Percentiles rank a stretch among this genome's conserved stretches.
These are phyloP conservation scores for Camelus dromedarius DNA, from an alignment of 2,113 vertebrate species.

Conservation along the genomic window DNA sequence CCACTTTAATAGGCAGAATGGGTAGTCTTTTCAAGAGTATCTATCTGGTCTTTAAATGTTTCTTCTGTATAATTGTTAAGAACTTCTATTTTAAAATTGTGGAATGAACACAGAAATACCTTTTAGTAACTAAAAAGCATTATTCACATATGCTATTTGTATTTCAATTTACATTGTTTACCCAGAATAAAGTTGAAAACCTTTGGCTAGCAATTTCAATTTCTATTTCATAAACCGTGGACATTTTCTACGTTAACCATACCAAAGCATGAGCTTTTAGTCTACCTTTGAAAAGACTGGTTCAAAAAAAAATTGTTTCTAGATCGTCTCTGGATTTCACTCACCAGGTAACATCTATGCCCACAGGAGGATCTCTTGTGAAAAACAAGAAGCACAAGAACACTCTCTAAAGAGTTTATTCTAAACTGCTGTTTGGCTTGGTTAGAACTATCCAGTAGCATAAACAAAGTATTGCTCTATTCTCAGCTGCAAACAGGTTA, in stretches of 20 bases:
- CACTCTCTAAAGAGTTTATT: neutral
- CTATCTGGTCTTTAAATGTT: neutral
- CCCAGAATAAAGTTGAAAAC: slow-evolving; percentile 19
- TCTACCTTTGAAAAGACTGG: neutral
- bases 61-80: slow-evolving; percentile 53
- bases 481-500: slow-evolving; percentile 1
- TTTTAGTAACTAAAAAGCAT: slow-evolving; percentile 11
- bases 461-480: neutral
- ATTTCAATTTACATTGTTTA: neutral
- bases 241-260: neutral
- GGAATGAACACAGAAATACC: slow-evolving; percentile 30
- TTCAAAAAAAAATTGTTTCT: neutral
- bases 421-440: neutral
- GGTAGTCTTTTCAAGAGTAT: slow-evolving; percentile 51
- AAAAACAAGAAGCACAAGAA: neutral
- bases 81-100: slow-evolving; percentile 13
- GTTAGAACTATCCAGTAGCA: neutral
- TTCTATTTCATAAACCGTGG: neutral
- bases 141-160: slow-evolving; percentile 4
- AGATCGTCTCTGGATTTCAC: slow-evolving; percentile 59
- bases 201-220: neutral
- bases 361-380: slow-evolving; percentile 60
- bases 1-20: slow-evolving; percentile 11
- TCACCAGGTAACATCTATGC: slow-evolving; percentile 41
- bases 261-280: neutral